Evolutionary conservation across 1,140 invertebrate species (phyloP), one percentile per base, ranked within the genome.

Genomic region (Anoplophora glabripennis): DNA sequence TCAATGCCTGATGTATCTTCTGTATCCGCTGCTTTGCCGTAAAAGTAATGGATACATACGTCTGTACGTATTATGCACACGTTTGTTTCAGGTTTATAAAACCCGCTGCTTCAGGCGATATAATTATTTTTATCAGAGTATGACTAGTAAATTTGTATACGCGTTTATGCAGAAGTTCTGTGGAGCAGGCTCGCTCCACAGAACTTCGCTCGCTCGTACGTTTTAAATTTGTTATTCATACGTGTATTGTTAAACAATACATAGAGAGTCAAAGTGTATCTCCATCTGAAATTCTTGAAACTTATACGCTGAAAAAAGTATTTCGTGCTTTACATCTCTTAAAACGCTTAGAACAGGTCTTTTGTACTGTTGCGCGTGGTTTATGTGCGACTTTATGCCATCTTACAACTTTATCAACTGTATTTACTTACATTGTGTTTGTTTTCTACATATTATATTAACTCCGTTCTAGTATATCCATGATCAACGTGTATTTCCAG

Each of bases 221-320:
- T 41, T 51, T 40, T 17, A 57, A 66, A 68, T 68, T 68, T 68
- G 59, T 64, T 68, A 68, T 68, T 66, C 67, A 66, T 68, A 65
- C 61, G 62, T 62, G 57, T 57, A 67, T 65, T 59, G 65, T 65
- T 67, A 60, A 66, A 68, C 66, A 68, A 68, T 68, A 64, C 57
- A 41, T 48, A 58, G 37, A 48, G 55, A 68, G 68, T 64, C 64
- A 70, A 64, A 68, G 66, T 68, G 66, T 66, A 70, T 70, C 66
- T 70, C 61, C 60, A 70, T 70, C 66, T 70, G 47, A 67, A 65
- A 70, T 70, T 67, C 65, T 57, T 59, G 63, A 59, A 61, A 63
- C 53, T 47, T 57, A 57, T 38, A 54, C 37, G 48, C 53, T 54
- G 56, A 59, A 69, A 69, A 69, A 61, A 60, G n/a, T 47, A 57